These are phyloP conservation scores for Brachyptera risi DNA, from an alignment of 2,888 invertebrate species.

Conservation along the genomic window DNA sequence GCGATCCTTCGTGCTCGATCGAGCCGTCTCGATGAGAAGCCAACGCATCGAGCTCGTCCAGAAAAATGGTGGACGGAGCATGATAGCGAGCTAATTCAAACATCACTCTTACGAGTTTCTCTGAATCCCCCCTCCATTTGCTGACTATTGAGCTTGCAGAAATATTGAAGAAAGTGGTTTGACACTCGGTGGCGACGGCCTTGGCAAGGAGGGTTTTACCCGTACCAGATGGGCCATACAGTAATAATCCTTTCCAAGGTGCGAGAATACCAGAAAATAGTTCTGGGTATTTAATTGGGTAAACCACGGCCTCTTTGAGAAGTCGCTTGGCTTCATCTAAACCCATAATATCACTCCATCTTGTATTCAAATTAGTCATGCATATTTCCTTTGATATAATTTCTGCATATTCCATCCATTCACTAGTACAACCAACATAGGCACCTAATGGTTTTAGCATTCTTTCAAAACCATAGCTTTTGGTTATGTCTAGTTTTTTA, in stretches of 20 bases:
- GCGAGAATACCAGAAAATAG: conserved; percentile 63
- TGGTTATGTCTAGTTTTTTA: background rate
- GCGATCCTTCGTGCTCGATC: conserved; percentile 80
- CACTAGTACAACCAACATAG: conserved; percentile 46
- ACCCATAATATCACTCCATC: conserved; percentile 80
- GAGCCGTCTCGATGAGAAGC: conserved; percentile 55
- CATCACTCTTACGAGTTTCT: conserved; percentile 84
- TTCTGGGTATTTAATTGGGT: conserved; percentile 69
- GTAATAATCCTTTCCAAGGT: conserved; percentile 79
- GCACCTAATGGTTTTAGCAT: conserved; percentile 41
- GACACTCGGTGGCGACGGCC: conserved; percentile 78
- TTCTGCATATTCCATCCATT: conserved; percentile 63
- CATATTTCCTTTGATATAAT: conserved; percentile 63
- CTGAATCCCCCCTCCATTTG: conserved; percentile 95
- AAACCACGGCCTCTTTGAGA: conserved; percentile 82
- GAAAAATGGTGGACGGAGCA: conserved; percentile 86
- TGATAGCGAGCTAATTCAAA: conserved; percentile 83
- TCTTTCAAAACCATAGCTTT: conserved; percentile 32
- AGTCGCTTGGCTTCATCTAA: conserved; percentile 68
- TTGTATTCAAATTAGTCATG: conserved; percentile 59
- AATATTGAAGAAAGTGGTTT: conserved; percentile 82
- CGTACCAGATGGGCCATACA: conserved; percentile 76
- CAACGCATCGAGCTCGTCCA: conserved; percentile 88
- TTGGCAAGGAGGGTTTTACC: conserved; percentile 91
- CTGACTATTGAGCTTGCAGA: conserved; percentile 86